phyloP scores from a whole-genome alignment of 2,113 vertebrate species.

The Colinus virginianus region DNA sequence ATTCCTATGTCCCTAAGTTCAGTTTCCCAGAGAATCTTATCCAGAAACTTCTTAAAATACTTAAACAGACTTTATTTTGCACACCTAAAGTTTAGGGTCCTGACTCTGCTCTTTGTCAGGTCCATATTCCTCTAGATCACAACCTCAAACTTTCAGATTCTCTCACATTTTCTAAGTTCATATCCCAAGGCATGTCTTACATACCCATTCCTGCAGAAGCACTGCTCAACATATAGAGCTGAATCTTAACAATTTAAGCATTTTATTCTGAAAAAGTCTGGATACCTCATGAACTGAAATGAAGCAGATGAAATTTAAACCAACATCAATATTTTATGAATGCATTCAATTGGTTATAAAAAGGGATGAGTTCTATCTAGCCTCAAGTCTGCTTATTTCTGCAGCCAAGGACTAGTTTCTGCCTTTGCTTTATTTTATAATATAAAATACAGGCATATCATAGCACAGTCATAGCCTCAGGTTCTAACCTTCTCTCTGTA shows the following conservation, averaged over 20 bases:
- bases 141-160: accelerated
- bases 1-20: too few species aligned
- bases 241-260: neutral
- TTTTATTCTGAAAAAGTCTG: neutral
- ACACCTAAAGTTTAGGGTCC: neutral
- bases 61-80: neutral
- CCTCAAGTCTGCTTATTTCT: neutral
- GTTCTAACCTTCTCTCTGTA: neutral
- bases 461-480: neutral
- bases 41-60: too few species aligned
- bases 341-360: neutral
- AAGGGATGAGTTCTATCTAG: neutral
- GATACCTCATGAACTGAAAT: neutral
- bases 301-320: neutral
- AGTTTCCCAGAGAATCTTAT: too few species aligned
- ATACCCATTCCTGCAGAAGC: neutral
- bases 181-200: neutral
- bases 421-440: neutral
- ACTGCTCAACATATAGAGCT: accelerated
- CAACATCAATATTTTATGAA: neutral
- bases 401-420: neutral
- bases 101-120: too few species aligned
- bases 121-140: neutral
- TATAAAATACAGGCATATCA: neutral
- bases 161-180: neutral